A percentile compares a stretch with the other conserved stretches of the same genome.
Conservation (phyloP, 2,113 vertebrate species). For the Sebastes schlegelii region DNA sequence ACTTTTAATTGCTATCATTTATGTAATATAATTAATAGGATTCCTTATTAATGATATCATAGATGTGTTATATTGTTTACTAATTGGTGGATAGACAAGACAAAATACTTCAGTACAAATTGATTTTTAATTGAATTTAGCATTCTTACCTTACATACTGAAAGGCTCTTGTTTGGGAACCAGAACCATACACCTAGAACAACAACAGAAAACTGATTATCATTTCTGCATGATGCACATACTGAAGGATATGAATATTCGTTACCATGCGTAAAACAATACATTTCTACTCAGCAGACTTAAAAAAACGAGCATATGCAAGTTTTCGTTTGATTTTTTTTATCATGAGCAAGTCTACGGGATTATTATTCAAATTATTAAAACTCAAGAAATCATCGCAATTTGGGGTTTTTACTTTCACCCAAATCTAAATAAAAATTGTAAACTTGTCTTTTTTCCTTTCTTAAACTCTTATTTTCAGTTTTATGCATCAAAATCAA, state of each 20-base stretch:
- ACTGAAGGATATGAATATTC: neutral
- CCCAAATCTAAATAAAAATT: neutral
- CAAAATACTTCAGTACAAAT: neutral
- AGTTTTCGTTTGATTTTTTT: neutral
- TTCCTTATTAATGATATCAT: neutral
- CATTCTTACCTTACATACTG: conserved; percentile 95
- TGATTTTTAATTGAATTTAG: too few relatives aligned
- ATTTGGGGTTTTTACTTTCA: neutral
- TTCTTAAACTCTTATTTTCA: too few relatives aligned
- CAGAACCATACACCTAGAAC: conserved; percentile 94
- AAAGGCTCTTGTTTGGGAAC: conserved; percentile 96
- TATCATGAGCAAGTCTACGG: neutral
- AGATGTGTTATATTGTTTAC: neutral
- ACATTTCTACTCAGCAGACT: neutral
- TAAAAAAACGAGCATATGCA: too few relatives aligned
- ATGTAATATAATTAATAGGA: too few relatives aligned
- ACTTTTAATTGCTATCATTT: neutral
- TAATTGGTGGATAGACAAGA: neutral
- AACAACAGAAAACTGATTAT: conserved; percentile 30
- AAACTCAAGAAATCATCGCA: neutral
- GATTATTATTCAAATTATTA: neutral
- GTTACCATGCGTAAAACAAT: neutral
- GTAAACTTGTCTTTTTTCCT: neutral
- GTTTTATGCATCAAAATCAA: neutral
- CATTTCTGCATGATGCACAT: neutral